Evolutionary conservation across 2,797 vertebrate genomes (phyloP).

Genomic region (Huso huso): DNA sequence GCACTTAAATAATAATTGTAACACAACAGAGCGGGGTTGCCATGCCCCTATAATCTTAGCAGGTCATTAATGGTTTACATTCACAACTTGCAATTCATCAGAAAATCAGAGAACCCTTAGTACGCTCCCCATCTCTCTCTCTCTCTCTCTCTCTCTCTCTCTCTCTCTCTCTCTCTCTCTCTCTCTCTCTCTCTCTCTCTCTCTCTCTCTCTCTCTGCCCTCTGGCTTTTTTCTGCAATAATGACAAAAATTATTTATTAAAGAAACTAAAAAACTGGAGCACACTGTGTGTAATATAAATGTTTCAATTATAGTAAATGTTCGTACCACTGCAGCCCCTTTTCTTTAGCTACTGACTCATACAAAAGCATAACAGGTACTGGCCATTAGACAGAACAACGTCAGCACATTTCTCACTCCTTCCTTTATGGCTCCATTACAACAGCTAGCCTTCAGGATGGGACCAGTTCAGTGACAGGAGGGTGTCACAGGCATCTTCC

Average conservation of each 20-base stretch:
- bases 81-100: too few species aligned
- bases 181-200: neutral
- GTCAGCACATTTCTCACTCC: constrained; percentile 39
- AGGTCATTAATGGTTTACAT: too few species aligned
- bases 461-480: neutral
- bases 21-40: too few species aligned
- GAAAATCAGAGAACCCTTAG: too few species aligned
- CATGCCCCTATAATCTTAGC: too few species aligned
- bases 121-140: too few species aligned
- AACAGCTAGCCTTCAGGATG: constrained; percentile 25
- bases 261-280: constrained; percentile 44
- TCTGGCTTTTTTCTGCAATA: constrained; percentile 9
- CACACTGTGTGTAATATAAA: constrained; percentile 55
- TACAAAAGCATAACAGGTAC: constrained; percentile 40
- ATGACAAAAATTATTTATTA: constrained; percentile 44
- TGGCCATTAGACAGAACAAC: constrained; percentile 51
- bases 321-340: constrained; percentile 36
- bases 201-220: neutral
- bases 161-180: too few species aligned
- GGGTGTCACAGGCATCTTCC: neutral
- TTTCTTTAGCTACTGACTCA: constrained; percentile 45
- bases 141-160: too few species aligned
- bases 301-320: constrained; percentile 57
- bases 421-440: constrained; percentile 29
- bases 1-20: too few species aligned